phyloP scores from a whole-genome alignment of 2,888 invertebrate species.

The Tachina lurida region DNA sequence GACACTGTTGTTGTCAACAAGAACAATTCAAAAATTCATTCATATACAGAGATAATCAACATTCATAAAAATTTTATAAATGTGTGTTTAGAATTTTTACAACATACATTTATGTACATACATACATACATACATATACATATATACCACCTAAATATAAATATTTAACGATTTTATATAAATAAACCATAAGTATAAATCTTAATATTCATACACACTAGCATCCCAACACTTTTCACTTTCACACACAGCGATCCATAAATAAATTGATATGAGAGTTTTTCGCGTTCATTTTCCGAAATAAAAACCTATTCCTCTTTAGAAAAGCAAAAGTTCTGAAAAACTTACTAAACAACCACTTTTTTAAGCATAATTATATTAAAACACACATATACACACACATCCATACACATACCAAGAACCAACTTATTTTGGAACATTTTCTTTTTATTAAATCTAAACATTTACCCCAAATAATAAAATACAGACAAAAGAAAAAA shows the following conservation, averaged over 20 bases:
- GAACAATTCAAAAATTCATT: constrained; percentile 9
- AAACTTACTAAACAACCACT: neutral
- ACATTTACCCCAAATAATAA: constrained; percentile 32
- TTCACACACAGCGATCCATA: constrained; percentile 8
- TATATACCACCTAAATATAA: neutral
- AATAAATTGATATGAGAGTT: constrained; percentile 43
- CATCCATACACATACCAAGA: neutral
- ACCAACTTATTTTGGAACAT: constrained; percentile 10
- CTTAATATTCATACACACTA: constrained; percentile 21
- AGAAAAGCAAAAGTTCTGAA: neutral
- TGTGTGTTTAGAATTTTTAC: constrained; percentile 27
- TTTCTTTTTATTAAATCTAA: constrained; percentile 12
- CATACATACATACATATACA: constrained; percentile 15
- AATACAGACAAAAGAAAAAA: neutral
- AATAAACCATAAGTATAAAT: constrained; percentile 42
- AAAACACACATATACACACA: constrained; percentile 1
- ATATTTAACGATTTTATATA: constrained; percentile 40
- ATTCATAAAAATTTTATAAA: constrained; percentile 14
- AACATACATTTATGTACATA: constrained; percentile 32
- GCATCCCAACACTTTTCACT: neutral
- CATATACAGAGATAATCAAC: neutral
- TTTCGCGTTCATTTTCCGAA: constrained; percentile 45
- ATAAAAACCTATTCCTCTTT: neutral
- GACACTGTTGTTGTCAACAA: constrained; percentile 45
- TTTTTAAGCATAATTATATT: constrained; percentile 7